Base-by-base conservation (phyloP, 2,113 vertebrate genomes). In the Myocastor coypus region DNA sequence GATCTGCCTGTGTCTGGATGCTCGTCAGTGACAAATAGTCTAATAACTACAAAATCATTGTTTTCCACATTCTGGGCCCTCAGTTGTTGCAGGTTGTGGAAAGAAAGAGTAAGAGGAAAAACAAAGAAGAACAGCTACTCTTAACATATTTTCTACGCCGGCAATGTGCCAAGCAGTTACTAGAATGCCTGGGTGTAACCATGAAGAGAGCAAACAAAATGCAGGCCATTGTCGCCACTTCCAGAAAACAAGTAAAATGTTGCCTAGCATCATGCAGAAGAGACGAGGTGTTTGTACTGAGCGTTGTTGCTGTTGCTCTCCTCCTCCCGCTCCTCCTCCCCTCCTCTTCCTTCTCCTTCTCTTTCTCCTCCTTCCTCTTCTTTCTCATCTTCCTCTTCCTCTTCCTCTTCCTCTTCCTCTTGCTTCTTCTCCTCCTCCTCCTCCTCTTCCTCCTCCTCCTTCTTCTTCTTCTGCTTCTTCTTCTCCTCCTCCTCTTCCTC, bases 211-310 rank as follows among this genome's bases (percentile, higher is more conserved):
- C 52, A 94, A 78, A 12, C 26, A 92, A 92, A 19, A 2, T 19
- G 46, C 7, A 84, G 46, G 24, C 78, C 6, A 9, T 34, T 32
- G 26, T 84, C 90, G 71, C 40, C 14, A 37, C 75, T 94, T 75
- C 50, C 50, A 59, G 37, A 95, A 63, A 85, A 66, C 68, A 81
- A 69, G 52, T 80, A 17, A 83, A 78, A 91, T 81, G 30, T 89
- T 89, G 17, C 40, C 30, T 63, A 13, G 32, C 46, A 71, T 93
- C 22, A 88, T 17, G 57, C 20, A 19, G 68, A 66, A 78, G 20
- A 10, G 42, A 7, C 26, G 26, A 42, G 0, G 4, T 14, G 1
- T 77, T 63, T 86, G 40, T 55, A 7, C 26, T 57, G 87, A 75
- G 32, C 7, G 17, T 55, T 55, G 11, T 57, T 14, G 14, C 17